These are phyloP conservation scores for Digitonthophagus gazella DNA, from an alignment of 2,888 invertebrate species.

Conservation along the genomic window DNA sequence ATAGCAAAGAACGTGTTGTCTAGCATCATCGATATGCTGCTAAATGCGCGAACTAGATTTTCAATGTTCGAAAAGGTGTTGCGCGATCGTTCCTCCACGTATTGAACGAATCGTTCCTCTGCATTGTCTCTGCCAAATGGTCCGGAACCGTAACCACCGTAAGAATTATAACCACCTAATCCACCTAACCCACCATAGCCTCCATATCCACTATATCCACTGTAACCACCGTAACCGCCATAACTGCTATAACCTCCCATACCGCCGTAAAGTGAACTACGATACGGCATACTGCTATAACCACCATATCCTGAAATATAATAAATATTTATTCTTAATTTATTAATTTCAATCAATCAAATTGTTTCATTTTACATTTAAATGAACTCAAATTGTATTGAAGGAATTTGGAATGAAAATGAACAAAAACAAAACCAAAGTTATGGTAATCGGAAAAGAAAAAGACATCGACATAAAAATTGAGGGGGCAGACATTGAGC, in stretches of 20 bases:
- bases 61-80: constrained; percentile 95
- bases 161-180: constrained; percentile 38
- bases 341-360: not conserved
- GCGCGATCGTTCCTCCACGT: constrained; percentile 88
- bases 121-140: constrained; percentile 55
- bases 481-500: too few relatives aligned
- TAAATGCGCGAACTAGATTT: constrained; percentile 81
- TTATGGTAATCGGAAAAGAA: too few relatives aligned
- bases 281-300: constrained; percentile 34
- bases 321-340: not conserved
- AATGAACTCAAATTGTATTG: too few relatives aligned
- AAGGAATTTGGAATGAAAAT: too few relatives aligned
- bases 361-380: not conserved
- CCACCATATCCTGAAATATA: constrained; percentile 30
- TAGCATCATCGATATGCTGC: constrained; percentile 93
- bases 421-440: too few relatives aligned
- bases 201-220: constrained; percentile 38
- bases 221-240: constrained; percentile 40
- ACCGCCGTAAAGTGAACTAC: constrained; percentile 38
- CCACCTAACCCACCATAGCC: constrained; percentile 39
- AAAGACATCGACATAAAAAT: too few relatives aligned
- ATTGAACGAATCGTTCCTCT: constrained; percentile 75
- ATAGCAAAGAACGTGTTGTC: constrained; percentile 96
- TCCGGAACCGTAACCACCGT: constrained; percentile 43
- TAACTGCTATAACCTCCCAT: constrained; percentile 41